Evolutionary conservation across 2,888 invertebrate species (phyloP).

Genomic region (Iphiclides podalirius): DNA sequence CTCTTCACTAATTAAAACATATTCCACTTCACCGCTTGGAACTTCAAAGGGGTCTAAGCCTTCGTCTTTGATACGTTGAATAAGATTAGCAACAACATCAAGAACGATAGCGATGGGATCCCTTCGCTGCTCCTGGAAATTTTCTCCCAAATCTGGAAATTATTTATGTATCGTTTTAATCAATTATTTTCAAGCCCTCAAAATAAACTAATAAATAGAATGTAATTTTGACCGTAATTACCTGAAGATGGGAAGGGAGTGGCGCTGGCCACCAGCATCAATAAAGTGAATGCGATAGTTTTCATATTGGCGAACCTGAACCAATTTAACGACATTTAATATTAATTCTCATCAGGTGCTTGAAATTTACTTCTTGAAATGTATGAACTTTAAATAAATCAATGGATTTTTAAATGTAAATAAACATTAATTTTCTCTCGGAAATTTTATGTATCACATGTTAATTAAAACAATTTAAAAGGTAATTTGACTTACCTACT

Average conservation of each 20-base stretch:
- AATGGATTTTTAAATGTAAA: no score
- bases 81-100: conserved; percentile 2
- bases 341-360: no score
- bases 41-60: conserved; percentile 49
- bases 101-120: no score
- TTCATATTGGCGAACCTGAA: conserved; percentile 40
- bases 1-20: neutral
- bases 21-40: neutral
- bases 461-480: no score
- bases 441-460: no score
- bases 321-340: no score
- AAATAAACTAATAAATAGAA: no score
- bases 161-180: no score
- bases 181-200: no score
- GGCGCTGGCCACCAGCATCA: conserved; percentile 40
- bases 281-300: conserved; percentile 33
- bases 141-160: conserved; percentile 1
- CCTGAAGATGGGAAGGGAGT: conserved; percentile 29
- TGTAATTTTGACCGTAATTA: neutral
- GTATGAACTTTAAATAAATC: no score
- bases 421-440: no score
- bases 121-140: neutral
- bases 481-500: conserved; percentile 13
- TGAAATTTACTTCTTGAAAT: no score
- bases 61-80: conserved; percentile 40